Percentiles rank a stretch among this genome's conserved stretches.
These are phyloP conservation scores for Catamblyrhynchus diadema DNA, from an alignment of 2,797 vertebrate species.

Conservation along the genomic window DNA sequence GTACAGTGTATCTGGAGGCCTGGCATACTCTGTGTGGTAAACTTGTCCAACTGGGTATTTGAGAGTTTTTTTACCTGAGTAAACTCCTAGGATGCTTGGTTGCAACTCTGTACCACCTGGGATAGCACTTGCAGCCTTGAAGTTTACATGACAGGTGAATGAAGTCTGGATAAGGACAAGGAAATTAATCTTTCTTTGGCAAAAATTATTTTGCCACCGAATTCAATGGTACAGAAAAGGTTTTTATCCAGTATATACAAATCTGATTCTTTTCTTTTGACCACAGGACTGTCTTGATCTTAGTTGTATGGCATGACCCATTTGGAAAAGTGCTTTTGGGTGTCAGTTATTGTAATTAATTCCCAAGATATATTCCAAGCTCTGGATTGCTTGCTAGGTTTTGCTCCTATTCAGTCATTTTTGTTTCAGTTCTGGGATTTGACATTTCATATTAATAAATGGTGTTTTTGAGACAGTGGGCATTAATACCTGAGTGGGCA, in stretches of 20 bases:
- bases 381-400: not conserved
- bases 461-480: not conserved
- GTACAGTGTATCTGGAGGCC: not conserved
- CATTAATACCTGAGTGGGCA: not conserved
- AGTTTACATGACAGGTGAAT: not conserved
- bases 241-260: not conserved
- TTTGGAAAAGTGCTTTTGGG: not conserved
- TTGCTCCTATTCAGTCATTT: not conserved
- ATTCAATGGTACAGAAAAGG: not conserved
- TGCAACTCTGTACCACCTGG: not conserved
- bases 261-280: not conserved
- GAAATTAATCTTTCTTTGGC: not conserved
- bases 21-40: not conserved
- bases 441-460: slow-evolving; percentile 19
- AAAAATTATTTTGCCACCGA: not conserved
- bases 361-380: not conserved
- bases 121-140: not conserved
- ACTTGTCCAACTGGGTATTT: not conserved
- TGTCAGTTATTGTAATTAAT: not conserved
- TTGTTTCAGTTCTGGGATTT: not conserved
- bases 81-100: not conserved
- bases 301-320: not conserved
- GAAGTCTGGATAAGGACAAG: not conserved
- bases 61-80: not conserved
- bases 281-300: not conserved